Conservation (phyloP, 1,140 invertebrate species). For the Zaprionus africanus region DNA sequence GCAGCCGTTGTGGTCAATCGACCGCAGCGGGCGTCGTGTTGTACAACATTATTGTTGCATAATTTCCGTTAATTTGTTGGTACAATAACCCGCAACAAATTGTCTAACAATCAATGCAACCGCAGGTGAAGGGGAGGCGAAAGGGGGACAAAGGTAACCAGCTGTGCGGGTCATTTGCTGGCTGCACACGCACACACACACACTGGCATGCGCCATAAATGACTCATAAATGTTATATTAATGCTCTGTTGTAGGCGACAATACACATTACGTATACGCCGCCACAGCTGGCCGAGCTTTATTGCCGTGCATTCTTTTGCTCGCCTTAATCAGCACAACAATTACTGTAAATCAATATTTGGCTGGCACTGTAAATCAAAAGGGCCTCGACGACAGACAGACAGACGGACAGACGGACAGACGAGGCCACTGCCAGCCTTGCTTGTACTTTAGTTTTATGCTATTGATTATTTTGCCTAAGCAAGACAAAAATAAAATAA, state of each 20-base stretch:
- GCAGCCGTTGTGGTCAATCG: not conserved
- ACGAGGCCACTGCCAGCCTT: constrained; percentile 11
- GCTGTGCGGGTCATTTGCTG: constrained; percentile 69
- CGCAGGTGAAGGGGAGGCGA: not conserved
- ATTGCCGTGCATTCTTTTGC: constrained; percentile 22
- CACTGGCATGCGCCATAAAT: constrained; percentile 60
- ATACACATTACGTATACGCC: constrained; percentile 10
- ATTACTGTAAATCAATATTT: constrained; percentile 73
- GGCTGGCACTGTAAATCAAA: constrained; percentile 50
- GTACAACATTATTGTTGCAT: constrained; percentile 68
- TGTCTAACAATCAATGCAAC: constrained; percentile 58
- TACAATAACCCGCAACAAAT: constrained; percentile 44
- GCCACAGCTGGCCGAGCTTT: constrained; percentile 25
- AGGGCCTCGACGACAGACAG: constrained; percentile 14
- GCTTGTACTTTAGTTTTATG: constrained; percentile 66
- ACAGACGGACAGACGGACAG: not conserved
- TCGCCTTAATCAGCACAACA: constrained; percentile 56
- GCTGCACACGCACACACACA: constrained; percentile 22
- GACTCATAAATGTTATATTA: constrained; percentile 74
- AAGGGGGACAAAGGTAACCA: constrained; percentile 34
- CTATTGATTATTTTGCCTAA: constrained; percentile 59
- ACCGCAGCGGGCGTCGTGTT: constrained; percentile 31
- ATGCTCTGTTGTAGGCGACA: constrained; percentile 44
- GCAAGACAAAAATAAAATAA: constrained; percentile 11
- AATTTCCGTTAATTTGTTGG: constrained; percentile 75